Percentiles rank a stretch among this genome's conserved stretches.
Evolutionary conservation across 2,888 invertebrate genomes (phyloP).

Genomic region (Parnassius mnemosyne): DNA sequence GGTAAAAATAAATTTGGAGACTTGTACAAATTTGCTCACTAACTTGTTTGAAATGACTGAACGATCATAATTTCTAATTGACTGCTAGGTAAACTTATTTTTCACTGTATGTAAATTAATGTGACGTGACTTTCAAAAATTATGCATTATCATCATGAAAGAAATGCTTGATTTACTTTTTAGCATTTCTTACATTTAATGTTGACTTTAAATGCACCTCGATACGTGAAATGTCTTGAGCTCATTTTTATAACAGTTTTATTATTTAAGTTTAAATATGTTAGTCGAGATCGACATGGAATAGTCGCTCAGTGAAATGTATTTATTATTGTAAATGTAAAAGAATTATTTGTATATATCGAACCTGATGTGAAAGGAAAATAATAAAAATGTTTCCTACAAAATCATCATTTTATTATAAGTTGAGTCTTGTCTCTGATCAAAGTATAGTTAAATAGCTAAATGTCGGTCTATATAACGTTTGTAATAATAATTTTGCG

Average conservation of each 20-base stretch:
- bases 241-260: slow-evolving; percentile 65
- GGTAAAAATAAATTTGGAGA: slow-evolving; percentile 72
- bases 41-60: slow-evolving; percentile 74
- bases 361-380: slow-evolving; percentile 73
- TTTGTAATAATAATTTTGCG: slow-evolving; percentile 37
- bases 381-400: slow-evolving; percentile 76
- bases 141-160: slow-evolving; percentile 10
- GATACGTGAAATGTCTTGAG: slow-evolving; percentile 38
- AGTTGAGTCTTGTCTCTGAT: slow-evolving; percentile 74
- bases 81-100: slow-evolving; percentile 64
- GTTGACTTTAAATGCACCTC: slow-evolving; percentile 43
- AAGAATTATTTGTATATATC: slow-evolving; percentile 78
- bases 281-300: slow-evolving; percentile 53
- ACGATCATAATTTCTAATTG: slow-evolving; percentile 70
- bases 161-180: background rate
- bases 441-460: slow-evolving; percentile 27
- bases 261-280: slow-evolving; percentile 60
- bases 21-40: slow-evolving; percentile 79
- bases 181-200: too few relatives aligned
- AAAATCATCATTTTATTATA: slow-evolving; percentile 67
- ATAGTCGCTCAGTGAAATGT: slow-evolving; percentile 61
- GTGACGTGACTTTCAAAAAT: slow-evolving; percentile 23
- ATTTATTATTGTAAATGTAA: slow-evolving; percentile 75
- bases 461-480: background rate
- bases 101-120: slow-evolving; percentile 31